Base-by-base conservation (phyloP, 2,888 invertebrate genomes). In the Camponotus fellah region DNA sequence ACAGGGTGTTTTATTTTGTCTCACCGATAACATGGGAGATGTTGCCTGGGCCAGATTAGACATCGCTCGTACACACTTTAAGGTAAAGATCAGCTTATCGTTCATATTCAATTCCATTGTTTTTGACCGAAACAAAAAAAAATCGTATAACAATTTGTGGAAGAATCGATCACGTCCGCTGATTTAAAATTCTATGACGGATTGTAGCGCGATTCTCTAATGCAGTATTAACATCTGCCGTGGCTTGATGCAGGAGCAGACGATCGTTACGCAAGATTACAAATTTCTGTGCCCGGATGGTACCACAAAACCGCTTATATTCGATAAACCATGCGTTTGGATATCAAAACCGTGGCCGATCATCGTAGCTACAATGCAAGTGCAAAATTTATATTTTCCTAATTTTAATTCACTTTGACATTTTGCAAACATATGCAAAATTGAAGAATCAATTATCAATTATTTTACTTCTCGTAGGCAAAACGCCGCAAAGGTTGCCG, bases 21-120 rank as follows among this genome's bases (percentile, higher is more conserved):
- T 99, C 34, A 96, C 97, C 0, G 97, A 97, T 86, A 97, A 97
- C 17, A 96, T 96, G 0, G 99, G 98, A 0, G 98, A 98, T 93
- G 96, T 98, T 43, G 97, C 97, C 2, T 98, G 98, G 97, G 97
- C 97, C 0, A 97, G 97, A 87, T 95, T 97, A 0, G 97, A 97
- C 87, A 97, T 97, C 91, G 96, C 97, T 14, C 93, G 93, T 34
- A 93, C 95, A 46, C 97, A 97, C 92, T 97, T 98, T 91, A 96
- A 96, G 91, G 96, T 97, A 91, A 93, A 49, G 17, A 10, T 43
- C 12, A 64, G 14, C n/a, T 62, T 53, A 60, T 49, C 21, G 14
- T 66, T n/a, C 43, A 53, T 53, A 32, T 60, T 60, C 14, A 10
- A 58, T 32, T 5, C 9, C 49, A 21, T 26, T 76, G 1, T 26